phyloP scores from a whole-genome alignment of 1,140 invertebrate species.

The Ctenoplectra terminalis region DNA sequence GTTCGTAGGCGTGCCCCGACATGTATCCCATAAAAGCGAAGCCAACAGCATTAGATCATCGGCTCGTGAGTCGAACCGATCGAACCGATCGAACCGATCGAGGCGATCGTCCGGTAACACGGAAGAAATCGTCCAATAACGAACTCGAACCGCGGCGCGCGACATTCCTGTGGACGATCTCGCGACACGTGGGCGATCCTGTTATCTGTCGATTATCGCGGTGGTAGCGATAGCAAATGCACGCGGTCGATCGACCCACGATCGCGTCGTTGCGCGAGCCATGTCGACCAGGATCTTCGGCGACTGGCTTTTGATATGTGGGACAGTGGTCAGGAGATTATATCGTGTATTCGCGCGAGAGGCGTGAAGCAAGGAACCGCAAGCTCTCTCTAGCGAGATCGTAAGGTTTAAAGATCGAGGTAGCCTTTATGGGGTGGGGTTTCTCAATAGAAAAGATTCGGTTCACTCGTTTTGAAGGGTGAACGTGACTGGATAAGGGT shows the following conservation, averaged over 20 bases:
- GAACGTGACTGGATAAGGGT: neutral
- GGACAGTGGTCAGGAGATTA: slow-evolving; percentile 51
- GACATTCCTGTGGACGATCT: slow-evolving; percentile 36
- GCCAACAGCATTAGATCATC: slow-evolving; percentile 5
- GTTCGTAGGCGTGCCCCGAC: slow-evolving; percentile 2
- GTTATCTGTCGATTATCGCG: slow-evolving; percentile 54
- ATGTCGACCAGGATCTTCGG: slow-evolving; percentile 54
- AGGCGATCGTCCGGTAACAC: neutral
- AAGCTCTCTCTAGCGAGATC: neutral
- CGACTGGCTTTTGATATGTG: slow-evolving; percentile 51
- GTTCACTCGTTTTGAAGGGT: too few species aligned
- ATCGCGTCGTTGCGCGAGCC: neutral
- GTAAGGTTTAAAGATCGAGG: neutral
- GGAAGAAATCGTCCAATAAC: neutral
- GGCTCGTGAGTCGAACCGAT: too few species aligned
- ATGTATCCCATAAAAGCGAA: neutral
- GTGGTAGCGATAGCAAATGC: slow-evolving; percentile 52
- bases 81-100: too few species aligned
- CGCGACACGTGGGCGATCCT: slow-evolving; percentile 49
- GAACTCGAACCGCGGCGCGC: neutral
- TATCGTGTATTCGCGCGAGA: slow-evolving; percentile 39
- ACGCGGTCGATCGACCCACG: slow-evolving; percentile 30
- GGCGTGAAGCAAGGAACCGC: slow-evolving; percentile 42
- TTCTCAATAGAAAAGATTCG: neutral
- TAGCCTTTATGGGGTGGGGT: neutral